Evolutionary conservation across 2,797 vertebrate genomes (phyloP).

Genomic region (Dermochelys coriacea): DNA sequence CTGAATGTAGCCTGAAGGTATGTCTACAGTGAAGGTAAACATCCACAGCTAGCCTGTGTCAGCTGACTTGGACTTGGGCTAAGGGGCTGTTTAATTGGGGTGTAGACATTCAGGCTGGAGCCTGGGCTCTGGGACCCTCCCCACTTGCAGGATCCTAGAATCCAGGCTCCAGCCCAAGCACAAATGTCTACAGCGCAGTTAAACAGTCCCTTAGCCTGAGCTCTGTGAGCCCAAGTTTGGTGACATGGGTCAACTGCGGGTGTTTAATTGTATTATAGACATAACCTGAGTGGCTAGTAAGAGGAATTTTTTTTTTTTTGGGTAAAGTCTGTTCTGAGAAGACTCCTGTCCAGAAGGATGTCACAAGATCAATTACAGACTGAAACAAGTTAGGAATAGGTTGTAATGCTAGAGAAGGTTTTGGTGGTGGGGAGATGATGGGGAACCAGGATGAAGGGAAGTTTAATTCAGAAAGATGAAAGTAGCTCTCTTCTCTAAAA

Average conservation of each 20-base stretch:
- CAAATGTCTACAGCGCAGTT: not conserved
- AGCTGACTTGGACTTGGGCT: not conserved
- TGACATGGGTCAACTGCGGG: not conserved
- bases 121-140: not conserved
- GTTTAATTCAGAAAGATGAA: constrained; percentile 18
- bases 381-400: constrained; percentile 20
- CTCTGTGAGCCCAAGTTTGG: not conserved
- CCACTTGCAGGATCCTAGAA: not conserved
- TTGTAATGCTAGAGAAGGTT: constrained; percentile 54
- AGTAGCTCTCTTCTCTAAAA: not conserved
- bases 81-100: not conserved
- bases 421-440: constrained; percentile 15
- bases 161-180: not conserved
- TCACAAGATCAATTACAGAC: constrained; percentile 43
- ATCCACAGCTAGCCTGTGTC: not conserved
- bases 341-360: not conserved
- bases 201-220: not conserved
- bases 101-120: not conserved
- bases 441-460: constrained; percentile 32
- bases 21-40: not conserved
- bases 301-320: constrained; percentile 54
- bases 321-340: constrained; percentile 63
- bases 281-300: constrained; percentile 20
- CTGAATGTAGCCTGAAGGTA: not conserved
- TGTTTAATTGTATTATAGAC: not conserved